Percentiles rank a stretch among this genome's conserved stretches.
These are phyloP conservation scores for Volucella inflata DNA, from an alignment of 2,888 invertebrate genomes.

Conservation along the genomic window DNA sequence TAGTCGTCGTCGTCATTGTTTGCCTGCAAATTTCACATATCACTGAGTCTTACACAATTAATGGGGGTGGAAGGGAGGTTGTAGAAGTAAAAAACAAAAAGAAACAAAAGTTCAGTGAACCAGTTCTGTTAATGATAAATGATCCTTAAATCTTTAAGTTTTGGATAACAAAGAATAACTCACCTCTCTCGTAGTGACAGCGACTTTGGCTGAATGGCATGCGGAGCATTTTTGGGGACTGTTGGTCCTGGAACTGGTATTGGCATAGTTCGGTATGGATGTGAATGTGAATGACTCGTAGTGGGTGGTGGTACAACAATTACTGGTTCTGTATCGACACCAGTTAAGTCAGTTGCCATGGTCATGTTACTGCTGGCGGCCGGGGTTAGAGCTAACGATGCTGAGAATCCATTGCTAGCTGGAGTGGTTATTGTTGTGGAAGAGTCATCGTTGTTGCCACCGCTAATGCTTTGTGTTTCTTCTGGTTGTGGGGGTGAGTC, in stretches of 20 bases:
- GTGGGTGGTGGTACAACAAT: conserved; percentile 79
- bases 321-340: conserved; percentile 70
- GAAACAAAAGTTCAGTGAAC: conserved; percentile 55
- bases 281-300: not conserved
- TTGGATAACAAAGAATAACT: conserved; percentile 22
- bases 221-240: conserved; percentile 61
- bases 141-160: conserved; percentile 29
- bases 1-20: conserved; percentile 38
- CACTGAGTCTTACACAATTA: conserved; percentile 19
- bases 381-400: conserved; percentile 81
- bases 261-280: conserved; percentile 70
- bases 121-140: conserved; percentile 37
- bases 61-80: not conserved
- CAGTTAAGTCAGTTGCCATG: conserved; percentile 67
- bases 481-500: conserved; percentile 58
- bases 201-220: conserved; percentile 68
- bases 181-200: conserved; percentile 69
- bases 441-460: conserved; percentile 80
- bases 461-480: conserved; percentile 75
- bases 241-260: conserved; percentile 72
- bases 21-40: conserved; percentile 46
- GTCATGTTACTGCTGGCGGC: conserved; percentile 76
- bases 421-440: conserved; percentile 82
- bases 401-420: conserved; percentile 82
- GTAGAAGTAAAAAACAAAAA: too few relatives aligned